Evolutionary conservation across 2,113 vertebrate species (phyloP).

Genomic region (Ursus arctos): DNA sequence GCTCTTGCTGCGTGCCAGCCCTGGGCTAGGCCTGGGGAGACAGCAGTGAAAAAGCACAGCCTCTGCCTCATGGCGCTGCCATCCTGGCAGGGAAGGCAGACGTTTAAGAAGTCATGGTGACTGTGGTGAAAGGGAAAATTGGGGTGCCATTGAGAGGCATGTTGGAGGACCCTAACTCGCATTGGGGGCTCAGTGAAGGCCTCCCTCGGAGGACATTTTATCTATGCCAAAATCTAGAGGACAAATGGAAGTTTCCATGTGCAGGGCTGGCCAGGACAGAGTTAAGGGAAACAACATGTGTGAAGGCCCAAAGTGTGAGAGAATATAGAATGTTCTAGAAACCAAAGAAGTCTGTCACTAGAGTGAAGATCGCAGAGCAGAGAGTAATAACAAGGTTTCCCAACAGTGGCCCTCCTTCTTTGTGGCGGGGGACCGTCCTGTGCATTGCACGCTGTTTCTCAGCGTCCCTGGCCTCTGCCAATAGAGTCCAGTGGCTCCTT

Average conservation of each 20-base stretch:
- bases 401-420: neutral
- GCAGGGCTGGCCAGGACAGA: neutral
- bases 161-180: neutral
- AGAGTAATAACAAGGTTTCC: neutral
- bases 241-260: neutral
- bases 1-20: neutral
- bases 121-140: neutral
- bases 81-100: neutral
- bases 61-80: fast-evolving
- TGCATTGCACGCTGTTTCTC: neutral
- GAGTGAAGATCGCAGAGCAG: neutral
- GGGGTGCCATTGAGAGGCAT: neutral
- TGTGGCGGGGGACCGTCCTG: neutral
- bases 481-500: neutral
- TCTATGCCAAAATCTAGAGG: neutral
- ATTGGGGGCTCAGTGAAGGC: neutral
- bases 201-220: neutral
- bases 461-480: neutral
- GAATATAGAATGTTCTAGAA: slow-evolving; percentile 20
- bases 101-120: neutral
- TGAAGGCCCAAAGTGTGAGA: neutral
- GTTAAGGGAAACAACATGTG: neutral
- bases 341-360: neutral
- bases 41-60: neutral
- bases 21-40: neutral